A percentile compares a stretch with the other conserved stretches of the same genome.
Evolutionary conservation across 2,888 invertebrate genomes (phyloP).

Genomic region (Gisinianus flammeolus): DNA sequence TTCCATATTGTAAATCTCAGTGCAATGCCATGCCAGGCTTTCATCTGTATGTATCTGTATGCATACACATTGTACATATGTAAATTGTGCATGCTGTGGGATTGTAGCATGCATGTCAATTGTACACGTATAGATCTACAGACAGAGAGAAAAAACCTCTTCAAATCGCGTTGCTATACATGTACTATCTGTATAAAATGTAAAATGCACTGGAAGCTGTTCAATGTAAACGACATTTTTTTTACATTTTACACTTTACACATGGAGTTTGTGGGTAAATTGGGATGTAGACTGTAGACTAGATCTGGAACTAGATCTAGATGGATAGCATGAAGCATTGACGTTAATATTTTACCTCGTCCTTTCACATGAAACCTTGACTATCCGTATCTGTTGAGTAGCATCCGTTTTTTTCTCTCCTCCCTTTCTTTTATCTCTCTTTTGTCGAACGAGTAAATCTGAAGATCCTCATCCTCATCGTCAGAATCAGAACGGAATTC

Average conservation of each 20-base stretch:
- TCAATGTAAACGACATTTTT: too few relatives aligned
- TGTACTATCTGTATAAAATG: too few relatives aligned
- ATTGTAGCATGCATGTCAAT: neutral
- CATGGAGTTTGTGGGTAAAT: too few relatives aligned
- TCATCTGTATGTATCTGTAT: neutral
- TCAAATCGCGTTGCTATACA: too few relatives aligned
- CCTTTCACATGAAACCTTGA: neutral
- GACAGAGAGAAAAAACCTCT: constrained; percentile 1
- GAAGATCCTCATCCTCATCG: too few relatives aligned
- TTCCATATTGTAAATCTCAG: neutral
- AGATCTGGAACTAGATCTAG: too few relatives aligned
- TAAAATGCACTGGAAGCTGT: too few relatives aligned
- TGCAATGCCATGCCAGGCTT: neutral
- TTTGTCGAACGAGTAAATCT: too few relatives aligned
- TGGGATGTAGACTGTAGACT: too few relatives aligned
- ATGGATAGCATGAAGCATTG: neutral
- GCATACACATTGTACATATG: neutral
- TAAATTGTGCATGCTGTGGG: neutral
- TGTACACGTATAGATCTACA: neutral
- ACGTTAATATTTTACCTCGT: constrained; percentile 5
- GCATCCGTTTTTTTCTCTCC: neutral
- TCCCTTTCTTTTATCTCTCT: neutral
- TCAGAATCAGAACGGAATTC: too few relatives aligned
- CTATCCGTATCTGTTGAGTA: neutral
- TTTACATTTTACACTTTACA: too few relatives aligned